Base-by-base conservation (phyloP, 2,888 invertebrate species). In the Orchesellides sinensis region DNA sequence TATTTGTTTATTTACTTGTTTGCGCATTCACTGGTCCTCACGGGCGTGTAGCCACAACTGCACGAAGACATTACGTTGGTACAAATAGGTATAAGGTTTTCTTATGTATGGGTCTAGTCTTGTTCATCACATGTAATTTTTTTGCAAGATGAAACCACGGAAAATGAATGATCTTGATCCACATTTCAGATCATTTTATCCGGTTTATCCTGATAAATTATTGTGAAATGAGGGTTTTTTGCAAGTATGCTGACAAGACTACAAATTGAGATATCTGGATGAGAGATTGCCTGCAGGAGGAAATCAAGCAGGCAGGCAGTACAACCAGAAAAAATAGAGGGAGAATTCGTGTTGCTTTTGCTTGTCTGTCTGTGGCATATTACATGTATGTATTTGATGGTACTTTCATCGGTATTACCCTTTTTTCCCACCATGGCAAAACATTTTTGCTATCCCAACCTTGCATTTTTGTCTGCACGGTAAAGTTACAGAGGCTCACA, bases 181-280 rank as follows among this genome's bases (percentile, higher is more conserved):
- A 78, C 77, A 78, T 78, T 78, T 78, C 59, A 59, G 77, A 78
- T 78, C 68, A 78, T 49, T 78, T 78, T 78, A 78, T 78, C 77
- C 77, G 77, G 77, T 78, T 78, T 78, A 78, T 78, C 77, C 77
- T 78, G 77, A 78, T 78, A 78, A 78, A 78, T 78, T 78, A 78
- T 78, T 49, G 49, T 69, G 69, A 69, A 69, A 68, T 78, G 77
- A 61, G 59, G 59, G 47, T 59, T 78, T 66, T 78, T 78, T 78
- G 77, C 77, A 69, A 78, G 27, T 54, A 29, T 69, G 77, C 77
- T 78, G 77, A 78, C 77, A 78, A 69, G 77, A 78, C 77, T 78
- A 78, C 77, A 78, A 78, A 78, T 78, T 78, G 77, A 78, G 77
- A 78, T 68, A 68, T 78, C 68, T 78, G 68, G 77, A 78, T 68